Evolutionary conservation across 2,888 invertebrate species (phyloP).

Genomic region (Cryptus viduatorius): DNA sequence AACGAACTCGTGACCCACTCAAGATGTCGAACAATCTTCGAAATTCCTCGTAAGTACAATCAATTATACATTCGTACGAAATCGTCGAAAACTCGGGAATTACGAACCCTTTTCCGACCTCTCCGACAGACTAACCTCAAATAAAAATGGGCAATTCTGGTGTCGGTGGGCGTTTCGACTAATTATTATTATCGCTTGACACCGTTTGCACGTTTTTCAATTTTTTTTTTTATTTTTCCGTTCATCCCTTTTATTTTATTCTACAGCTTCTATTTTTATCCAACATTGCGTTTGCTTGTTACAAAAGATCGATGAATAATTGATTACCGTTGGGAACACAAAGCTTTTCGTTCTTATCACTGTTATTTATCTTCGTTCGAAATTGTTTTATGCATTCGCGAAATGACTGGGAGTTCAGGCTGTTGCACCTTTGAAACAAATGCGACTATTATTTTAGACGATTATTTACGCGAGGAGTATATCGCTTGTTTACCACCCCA

Average conservation of each 20-base stretch:
- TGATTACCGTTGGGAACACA: too few species aligned
- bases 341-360: too few species aligned
- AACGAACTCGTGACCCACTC: constrained; percentile 5
- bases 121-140: constrained; percentile 37
- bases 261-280: too few species aligned
- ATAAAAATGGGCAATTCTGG: not conserved
- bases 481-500: too few species aligned
- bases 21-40: constrained; percentile 36
- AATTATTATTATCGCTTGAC: constrained; percentile 30
- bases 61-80: not conserved
- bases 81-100: not conserved
- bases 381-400: too few species aligned
- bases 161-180: constrained; percentile 42
- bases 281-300: too few species aligned
- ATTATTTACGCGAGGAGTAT: too few species aligned
- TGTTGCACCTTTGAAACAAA: too few species aligned
- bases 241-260: not conserved
- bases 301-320: too few species aligned
- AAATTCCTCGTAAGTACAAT: constrained; percentile 51
- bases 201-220: not conserved
- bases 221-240: not conserved
- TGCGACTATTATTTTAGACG: too few species aligned
- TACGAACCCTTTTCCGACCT: not conserved
- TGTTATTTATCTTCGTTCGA: too few species aligned
- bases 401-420: too few species aligned